Conservation (phyloP, 2,797 vertebrate species). For the Synanceia verrucosa region DNA sequence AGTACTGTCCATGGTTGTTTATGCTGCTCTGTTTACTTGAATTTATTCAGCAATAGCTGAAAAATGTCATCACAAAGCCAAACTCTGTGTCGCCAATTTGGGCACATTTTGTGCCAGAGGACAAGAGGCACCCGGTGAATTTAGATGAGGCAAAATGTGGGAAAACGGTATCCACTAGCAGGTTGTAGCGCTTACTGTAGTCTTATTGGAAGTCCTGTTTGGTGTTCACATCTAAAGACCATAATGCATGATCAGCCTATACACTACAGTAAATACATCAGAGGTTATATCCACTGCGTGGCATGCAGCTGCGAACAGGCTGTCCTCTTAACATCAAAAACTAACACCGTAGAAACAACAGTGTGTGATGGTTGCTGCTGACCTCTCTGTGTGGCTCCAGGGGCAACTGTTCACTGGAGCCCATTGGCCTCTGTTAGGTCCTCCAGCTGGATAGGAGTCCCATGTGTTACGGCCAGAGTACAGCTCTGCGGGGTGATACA, state of each 20-base stretch:
- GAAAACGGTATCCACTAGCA: no score
- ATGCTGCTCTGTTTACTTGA: no score
- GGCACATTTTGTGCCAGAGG: no score
- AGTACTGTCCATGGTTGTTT: no score
- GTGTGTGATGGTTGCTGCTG: slow-evolving; percentile 41
- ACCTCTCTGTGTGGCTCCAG: slow-evolving; percentile 90
- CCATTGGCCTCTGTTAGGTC: slow-evolving; percentile 89
- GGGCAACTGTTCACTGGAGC: slow-evolving; percentile 83
- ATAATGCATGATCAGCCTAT: neutral
- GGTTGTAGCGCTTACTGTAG: neutral
- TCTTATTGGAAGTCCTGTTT: neutral
- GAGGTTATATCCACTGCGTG: neutral
- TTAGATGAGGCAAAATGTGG: no score
- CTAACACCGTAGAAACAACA: neutral
- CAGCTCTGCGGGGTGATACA: slow-evolving; percentile 94
- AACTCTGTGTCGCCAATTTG: no score
- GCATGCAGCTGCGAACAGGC: neutral
- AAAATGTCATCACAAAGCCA: no score
- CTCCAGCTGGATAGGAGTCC: slow-evolving; percentile 89
- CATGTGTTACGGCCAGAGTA: slow-evolving; percentile 91
- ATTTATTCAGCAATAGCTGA: no score
- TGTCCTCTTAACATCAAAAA: neutral
- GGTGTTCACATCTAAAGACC: neutral
- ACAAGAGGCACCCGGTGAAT: no score
- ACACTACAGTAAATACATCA: neutral